Evolutionary conservation across 2,888 invertebrate genomes (phyloP).

Genomic region (Phaedon cochleariae): DNA sequence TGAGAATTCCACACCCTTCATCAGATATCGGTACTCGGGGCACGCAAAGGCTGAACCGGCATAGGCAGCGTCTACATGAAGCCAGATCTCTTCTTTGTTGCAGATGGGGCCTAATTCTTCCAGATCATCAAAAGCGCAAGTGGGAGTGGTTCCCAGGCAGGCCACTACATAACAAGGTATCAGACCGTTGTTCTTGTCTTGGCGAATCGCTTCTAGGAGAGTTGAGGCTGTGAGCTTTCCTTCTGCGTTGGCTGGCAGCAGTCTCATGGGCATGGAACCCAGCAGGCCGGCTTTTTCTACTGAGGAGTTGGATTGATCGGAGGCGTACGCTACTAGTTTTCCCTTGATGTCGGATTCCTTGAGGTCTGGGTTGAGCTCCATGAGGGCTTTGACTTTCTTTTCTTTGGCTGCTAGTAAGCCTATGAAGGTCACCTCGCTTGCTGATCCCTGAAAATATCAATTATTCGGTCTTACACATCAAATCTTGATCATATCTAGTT

Average conservation of each 20-base stretch:
- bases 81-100: slow-evolving; percentile 79
- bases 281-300: slow-evolving; percentile 87
- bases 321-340: slow-evolving; percentile 83
- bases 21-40: slow-evolving; percentile 78
- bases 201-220: slow-evolving; percentile 74
- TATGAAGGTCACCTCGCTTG: slow-evolving; percentile 88
- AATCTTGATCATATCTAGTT: no score
- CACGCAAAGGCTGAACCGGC: slow-evolving; percentile 92
- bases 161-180: slow-evolving; percentile 88
- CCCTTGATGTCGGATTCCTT: slow-evolving; percentile 73
- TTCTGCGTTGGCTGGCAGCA: slow-evolving; percentile 74
- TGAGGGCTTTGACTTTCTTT: slow-evolving; percentile 68
- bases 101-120: slow-evolving; percentile 86
- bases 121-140: slow-evolving; percentile 91
- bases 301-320: slow-evolving; percentile 89
- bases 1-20: slow-evolving; percentile 77
- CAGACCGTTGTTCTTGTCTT: slow-evolving; percentile 80
- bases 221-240: slow-evolving; percentile 74
- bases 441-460: slow-evolving; percentile 74
- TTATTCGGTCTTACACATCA: background rate
- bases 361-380: slow-evolving; percentile 68
- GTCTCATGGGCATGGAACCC: slow-evolving; percentile 80
- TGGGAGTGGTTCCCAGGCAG: slow-evolving; percentile 76
- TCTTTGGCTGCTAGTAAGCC: slow-evolving; percentile 83
- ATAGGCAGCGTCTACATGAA: slow-evolving; percentile 97